Evolutionary conservation across 2,888 invertebrate genomes (phyloP), one percentile per base, ranked within the genome.

Genomic region (Epirrhoe alternata): DNA sequence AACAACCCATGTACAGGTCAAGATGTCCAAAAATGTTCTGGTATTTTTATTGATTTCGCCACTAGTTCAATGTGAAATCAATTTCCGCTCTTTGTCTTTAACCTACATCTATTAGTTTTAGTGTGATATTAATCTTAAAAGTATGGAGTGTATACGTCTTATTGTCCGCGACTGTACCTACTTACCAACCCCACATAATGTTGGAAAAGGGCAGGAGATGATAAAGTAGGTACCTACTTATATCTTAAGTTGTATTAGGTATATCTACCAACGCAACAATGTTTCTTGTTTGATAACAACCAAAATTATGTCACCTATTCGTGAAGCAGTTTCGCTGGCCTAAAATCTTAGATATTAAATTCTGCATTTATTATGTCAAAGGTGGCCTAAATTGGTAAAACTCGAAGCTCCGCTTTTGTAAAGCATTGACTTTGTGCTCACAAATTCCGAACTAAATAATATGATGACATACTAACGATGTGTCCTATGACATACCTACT

Each of bases 261-360:
- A 3, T 8, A 8, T 38, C 7, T 42, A 42, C 12, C 0, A 42
- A 3, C 12, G n/a, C 47, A 5, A 47, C 16, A 16, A 47, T 14
- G 47, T 47, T 47, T 6, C 12, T 42, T 42, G 12, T 42, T 42
- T 61, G 17, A 35, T n/a, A 33, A 12, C 49, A 35, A 24, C 1
- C 24, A 24, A 24, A 59, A 51, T 8, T 33, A 16, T 33, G 3
- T 55, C 33, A 49, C 31, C 57, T 55, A 51, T 38, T 17, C 38
- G 17, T 16, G 17, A 49, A 17, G 54, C 47, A 64, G 59, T 47
- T 66, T 47, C 31, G 63, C 60, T 53, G 54, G 14, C 30, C 60
- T 53, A 54, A 69, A 71, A 68, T n/a, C n/a, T n/a, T 69, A 71
- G 64, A 71, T 71, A 74, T 71, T 68, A 72, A 72, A 74, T 74